A percentile compares a stretch with the other conserved stretches of the same genome.
Evolutionary conservation across 1,140 invertebrate genomes (phyloP).

Genomic region (Nasonia vitripennis): DNA sequence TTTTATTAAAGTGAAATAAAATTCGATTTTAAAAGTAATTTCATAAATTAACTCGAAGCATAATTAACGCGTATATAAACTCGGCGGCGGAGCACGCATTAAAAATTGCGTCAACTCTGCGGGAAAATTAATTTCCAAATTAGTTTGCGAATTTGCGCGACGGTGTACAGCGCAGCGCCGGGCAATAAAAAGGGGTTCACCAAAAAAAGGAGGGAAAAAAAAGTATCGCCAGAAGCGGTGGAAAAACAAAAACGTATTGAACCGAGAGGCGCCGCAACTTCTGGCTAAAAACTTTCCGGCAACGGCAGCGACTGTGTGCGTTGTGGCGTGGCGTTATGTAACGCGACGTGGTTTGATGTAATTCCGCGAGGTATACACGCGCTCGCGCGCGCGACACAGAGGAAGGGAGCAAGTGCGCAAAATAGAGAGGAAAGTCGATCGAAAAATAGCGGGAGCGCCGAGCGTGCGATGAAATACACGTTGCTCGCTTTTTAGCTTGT

Average conservation of each 20-base stretch:
- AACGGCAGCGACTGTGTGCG: neutral
- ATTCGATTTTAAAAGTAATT: neutral
- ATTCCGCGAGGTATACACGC: neutral
- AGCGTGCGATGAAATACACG: neutral
- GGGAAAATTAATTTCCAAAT: neutral
- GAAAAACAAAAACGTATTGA: neutral
- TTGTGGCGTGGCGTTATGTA: neutral
- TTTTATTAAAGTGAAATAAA: neutral
- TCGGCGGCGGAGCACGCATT: neutral
- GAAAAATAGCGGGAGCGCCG: neutral
- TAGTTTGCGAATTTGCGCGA: neutral
- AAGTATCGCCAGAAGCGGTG: neutral
- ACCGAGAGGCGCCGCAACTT: neutral
- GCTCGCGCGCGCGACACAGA: no score
- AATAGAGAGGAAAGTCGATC: neutral
- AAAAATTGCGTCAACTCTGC: neutral
- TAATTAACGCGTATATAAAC: neutral
- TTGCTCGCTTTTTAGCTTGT: neutral
- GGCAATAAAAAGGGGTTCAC: neutral
- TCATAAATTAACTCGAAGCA: neutral
- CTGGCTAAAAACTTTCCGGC: neutral
- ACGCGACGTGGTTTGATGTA: neutral
- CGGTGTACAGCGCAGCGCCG: neutral
- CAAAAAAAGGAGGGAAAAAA: neutral
- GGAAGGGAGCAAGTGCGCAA: neutral